Evolutionary conservation across 2,797 vertebrate genomes (phyloP).

Genomic region (Bovichtus variegatus): DNA sequence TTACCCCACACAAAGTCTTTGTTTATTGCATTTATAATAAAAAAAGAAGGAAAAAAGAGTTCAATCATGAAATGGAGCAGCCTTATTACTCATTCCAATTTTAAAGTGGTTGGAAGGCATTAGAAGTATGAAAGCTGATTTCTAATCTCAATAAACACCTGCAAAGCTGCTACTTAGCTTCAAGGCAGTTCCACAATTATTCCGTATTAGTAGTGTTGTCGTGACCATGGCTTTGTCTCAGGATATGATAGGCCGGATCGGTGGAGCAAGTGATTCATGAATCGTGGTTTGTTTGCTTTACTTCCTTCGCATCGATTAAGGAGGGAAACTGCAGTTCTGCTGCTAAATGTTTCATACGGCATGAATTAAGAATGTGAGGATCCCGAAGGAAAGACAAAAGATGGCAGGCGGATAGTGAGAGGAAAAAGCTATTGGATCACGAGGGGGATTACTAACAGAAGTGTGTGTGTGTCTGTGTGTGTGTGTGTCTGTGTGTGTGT

Average conservation of each 20-base stretch:
- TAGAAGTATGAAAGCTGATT: slow-evolving; percentile 59
- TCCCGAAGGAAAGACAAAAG: slow-evolving; percentile 37
- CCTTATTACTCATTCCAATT: slow-evolving; percentile 71
- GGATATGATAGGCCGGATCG: slow-evolving; percentile 37
- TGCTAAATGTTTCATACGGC: slow-evolving; percentile 67
- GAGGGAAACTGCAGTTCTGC: slow-evolving; percentile 46
- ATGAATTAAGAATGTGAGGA: slow-evolving; percentile 66
- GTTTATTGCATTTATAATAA: slow-evolving; percentile 66
- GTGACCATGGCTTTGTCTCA: slow-evolving; percentile 50
- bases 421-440: slow-evolving; percentile 34
- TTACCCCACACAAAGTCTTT: slow-evolving; percentile 37
- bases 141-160: slow-evolving; percentile 75
- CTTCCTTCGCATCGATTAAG: slow-evolving; percentile 56
- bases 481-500: no score
- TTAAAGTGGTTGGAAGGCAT: slow-evolving; percentile 74
- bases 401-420: slow-evolving; percentile 18
- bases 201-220: slow-evolving; percentile 50
- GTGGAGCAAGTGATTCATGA: slow-evolving; percentile 46
- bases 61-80: slow-evolving; percentile 46
- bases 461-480: not conserved
- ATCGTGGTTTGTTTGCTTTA: slow-evolving; percentile 58
- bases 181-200: slow-evolving; percentile 58
- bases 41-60: slow-evolving; percentile 28
- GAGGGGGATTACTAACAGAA: slow-evolving; percentile 16
- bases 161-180: slow-evolving; percentile 66